These are phyloP conservation scores for Elysia crispata DNA, from an alignment of 2,888 invertebrate genomes.

Conservation along the genomic window DNA sequence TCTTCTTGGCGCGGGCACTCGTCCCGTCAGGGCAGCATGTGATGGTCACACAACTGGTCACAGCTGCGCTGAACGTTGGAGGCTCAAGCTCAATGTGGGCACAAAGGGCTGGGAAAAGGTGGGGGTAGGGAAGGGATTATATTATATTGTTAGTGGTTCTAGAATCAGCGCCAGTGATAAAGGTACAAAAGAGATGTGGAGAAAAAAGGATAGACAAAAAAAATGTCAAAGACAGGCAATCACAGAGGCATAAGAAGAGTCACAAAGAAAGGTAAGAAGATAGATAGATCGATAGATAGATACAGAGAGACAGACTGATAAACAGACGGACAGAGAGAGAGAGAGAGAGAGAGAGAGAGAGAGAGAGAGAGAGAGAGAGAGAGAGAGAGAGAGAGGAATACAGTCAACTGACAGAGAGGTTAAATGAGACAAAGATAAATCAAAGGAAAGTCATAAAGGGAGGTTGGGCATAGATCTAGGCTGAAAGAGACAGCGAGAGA, in stretches of 20 bases:
- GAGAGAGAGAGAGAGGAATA: conserved; percentile 12
- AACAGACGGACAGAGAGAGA: not conserved
- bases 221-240: too few species aligned
- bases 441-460: too few species aligned
- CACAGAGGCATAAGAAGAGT: too few species aligned
- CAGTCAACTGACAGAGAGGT: too few species aligned
- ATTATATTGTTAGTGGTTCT: too few species aligned
- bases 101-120: not conserved
- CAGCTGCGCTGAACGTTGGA: conserved; percentile 17
- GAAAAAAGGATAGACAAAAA: not conserved
- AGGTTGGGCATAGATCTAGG: too few species aligned
- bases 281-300: not conserved
- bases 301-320: not conserved
- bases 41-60: conserved; percentile 11
- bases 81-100: not conserved
- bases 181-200: not conserved
- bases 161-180: not conserved
- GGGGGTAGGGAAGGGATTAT: not conserved
- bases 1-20: conserved; percentile 32
- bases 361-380: conserved; percentile 22
- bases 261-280: conserved; percentile 10
- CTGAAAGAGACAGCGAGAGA: too few species aligned
- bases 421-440: too few species aligned
- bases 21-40: conserved; percentile 36
- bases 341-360: conserved; percentile 17